These are phyloP conservation scores for Guaruba guarouba DNA, from an alignment of 2,113 vertebrate species.

Conservation along the genomic window DNA sequence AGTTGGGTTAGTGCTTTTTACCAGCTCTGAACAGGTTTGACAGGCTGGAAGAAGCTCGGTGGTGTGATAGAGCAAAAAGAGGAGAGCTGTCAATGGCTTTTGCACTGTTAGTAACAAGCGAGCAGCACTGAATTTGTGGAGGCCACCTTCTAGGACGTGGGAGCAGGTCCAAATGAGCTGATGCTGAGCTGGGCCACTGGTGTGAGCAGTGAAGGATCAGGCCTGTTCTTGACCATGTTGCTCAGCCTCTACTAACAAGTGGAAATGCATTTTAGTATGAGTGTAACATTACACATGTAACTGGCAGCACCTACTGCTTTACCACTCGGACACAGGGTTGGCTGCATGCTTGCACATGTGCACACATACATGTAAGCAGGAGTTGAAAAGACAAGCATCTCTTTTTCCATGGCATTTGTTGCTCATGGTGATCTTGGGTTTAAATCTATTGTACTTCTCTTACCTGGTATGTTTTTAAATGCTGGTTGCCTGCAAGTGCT, in stretches of 20 bases:
- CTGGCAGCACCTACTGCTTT: not conserved
- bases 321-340: not conserved
- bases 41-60: not conserved
- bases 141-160: not conserved
- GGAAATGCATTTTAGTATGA: not conserved
- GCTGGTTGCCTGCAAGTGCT: conserved; percentile 45
- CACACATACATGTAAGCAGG: not conserved
- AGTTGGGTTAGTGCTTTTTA: conserved; percentile 30
- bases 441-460: not conserved
- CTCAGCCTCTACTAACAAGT: not conserved
- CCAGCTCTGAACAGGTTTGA: conserved; percentile 58
- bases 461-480: not conserved
- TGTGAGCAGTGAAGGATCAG: not conserved
- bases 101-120: not conserved
- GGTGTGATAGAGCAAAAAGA: conserved; percentile 47
- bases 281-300: not conserved
- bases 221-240: not conserved
- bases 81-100: conserved; percentile 22
- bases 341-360: not conserved
- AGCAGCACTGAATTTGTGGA: not conserved
- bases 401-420: not conserved
- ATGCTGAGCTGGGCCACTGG: not conserved
- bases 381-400: not conserved
- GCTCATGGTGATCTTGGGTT: conserved; percentile 3
- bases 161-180: not conserved